Evolutionary conservation across 2,888 invertebrate species (phyloP).

Genomic region (Hypomecis atomaria): DNA sequence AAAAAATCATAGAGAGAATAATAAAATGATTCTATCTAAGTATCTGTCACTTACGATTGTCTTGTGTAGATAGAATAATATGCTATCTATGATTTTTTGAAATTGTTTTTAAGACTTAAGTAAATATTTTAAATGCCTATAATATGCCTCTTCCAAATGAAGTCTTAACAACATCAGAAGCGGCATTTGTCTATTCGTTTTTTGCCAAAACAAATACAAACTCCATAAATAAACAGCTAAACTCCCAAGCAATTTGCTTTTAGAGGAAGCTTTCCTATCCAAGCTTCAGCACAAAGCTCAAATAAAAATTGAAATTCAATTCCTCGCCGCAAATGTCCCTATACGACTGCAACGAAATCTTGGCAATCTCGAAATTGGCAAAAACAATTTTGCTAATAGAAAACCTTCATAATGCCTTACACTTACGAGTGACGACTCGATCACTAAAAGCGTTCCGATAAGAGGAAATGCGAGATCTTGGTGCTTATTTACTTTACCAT

Average conservation of each 20-base stretch:
- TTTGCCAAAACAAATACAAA: constrained; percentile 1
- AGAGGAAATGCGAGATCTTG: constrained; percentile 26
- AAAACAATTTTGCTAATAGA: constrained; percentile 41
- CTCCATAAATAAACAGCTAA: constrained; percentile 6
- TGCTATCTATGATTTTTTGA: too few species aligned
- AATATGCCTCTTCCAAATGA: too few species aligned
- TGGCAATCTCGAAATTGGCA: constrained; percentile 38
- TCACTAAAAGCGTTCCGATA: constrained; percentile 8
- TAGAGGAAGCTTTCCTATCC: not conserved
- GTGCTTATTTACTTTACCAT: too few species aligned
- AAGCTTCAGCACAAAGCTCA: constrained; percentile 9
- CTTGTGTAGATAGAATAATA: too few species aligned
- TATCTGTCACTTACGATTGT: too few species aligned
- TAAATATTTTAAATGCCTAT: too few species aligned
- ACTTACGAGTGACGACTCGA: constrained; percentile 36
- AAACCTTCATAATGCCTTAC: constrained; percentile 30
- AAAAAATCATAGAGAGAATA: too few species aligned
- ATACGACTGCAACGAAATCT: constrained; percentile 33
- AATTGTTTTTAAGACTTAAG: too few species aligned
- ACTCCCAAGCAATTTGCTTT: constrained; percentile 13
- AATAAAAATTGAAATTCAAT: constrained; percentile 29
- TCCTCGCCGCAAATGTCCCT: constrained; percentile 20
- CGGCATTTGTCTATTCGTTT: too few species aligned
- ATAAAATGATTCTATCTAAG: too few species aligned
- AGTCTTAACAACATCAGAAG: too few species aligned